Evolutionary conservation across 1,140 invertebrate species (phyloP).

Genomic region (Hypsibius dujardini): DNA sequence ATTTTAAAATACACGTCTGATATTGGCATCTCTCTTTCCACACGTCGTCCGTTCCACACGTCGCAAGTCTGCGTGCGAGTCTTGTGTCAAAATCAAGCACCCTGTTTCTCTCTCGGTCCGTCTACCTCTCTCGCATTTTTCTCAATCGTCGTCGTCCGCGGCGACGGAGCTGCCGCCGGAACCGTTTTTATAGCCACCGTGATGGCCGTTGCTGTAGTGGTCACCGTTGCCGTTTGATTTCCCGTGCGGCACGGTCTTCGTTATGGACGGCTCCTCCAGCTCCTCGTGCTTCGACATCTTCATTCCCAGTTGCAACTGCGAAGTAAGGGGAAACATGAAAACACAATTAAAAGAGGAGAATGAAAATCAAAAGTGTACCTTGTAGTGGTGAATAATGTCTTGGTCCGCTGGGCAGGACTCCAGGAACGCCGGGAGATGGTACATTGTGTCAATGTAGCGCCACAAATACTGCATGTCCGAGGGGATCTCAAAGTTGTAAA

Average conservation of each 20-base stretch:
- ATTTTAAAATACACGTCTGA: neutral
- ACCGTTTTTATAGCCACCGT: neutral
- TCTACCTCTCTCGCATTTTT: neutral
- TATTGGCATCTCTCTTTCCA: neutral
- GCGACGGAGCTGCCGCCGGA: neutral
- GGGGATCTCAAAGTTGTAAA: conserved; percentile 83
- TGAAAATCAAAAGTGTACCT: conserved; percentile 44
- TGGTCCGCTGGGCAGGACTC: conserved; percentile 90
- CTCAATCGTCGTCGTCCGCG: neutral
- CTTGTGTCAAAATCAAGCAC: no score
- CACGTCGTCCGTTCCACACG: no score
- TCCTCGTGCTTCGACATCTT: conserved; percentile 91
- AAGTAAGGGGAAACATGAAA: conserved; percentile 18
- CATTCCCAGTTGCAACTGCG: conserved; percentile 46
- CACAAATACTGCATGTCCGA: conserved; percentile 57
- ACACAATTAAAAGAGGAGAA: conserved; percentile 20
- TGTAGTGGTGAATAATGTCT: conserved; percentile 93
- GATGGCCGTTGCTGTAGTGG: conserved; percentile 1
- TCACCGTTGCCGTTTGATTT: neutral
- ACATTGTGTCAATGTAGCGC: conserved; percentile 90
- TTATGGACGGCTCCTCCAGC: conserved; percentile 76
- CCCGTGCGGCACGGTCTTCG: conserved; percentile 58
- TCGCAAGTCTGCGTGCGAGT: no score
- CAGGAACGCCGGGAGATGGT: conserved; percentile 80
- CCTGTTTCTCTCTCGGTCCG: no score